Evolutionary conservation across 2,888 invertebrate genomes (phyloP).

Genomic region (Phasia obesa): DNA sequence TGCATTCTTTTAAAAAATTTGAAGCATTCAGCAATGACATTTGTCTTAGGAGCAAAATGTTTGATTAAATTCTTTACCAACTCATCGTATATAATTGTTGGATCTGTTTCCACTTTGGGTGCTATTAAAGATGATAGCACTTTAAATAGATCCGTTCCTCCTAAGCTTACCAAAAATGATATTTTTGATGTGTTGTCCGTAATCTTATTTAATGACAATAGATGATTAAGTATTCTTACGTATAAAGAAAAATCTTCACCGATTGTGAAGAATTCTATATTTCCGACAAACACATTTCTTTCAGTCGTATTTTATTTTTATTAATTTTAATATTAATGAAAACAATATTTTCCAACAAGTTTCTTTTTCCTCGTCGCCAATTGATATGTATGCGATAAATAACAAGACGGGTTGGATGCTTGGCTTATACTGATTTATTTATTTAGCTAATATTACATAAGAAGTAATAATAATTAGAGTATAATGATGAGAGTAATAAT

Average conservation of each 20-base stretch:
- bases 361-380: slow-evolving; percentile 14
- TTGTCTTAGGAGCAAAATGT: slow-evolving; percentile 39
- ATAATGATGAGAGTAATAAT: no score
- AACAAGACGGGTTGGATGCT: background rate
- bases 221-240: slow-evolving; percentile 29
- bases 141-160: no score
- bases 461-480: no score
- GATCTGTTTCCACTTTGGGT: no score
- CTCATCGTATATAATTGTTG: slow-evolving; percentile 12
- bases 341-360: background rate
- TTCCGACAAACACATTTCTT: slow-evolving; percentile 39
- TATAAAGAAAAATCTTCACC: slow-evolving; percentile 49
- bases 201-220: slow-evolving; percentile 31
- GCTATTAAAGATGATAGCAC: no score
- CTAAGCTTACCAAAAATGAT: background rate
- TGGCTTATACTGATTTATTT: background rate
- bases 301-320: slow-evolving; percentile 23
- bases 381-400: slow-evolving; percentile 3
- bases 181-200: slow-evolving; percentile 11
- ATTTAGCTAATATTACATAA: no score
- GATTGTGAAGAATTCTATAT: slow-evolving; percentile 37
- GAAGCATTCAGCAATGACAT: slow-evolving; percentile 40
- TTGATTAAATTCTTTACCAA: slow-evolving; percentile 6
- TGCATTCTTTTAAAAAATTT: slow-evolving; percentile 38
- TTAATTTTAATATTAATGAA: background rate